phyloP scores from a whole-genome alignment of 2,797 vertebrate genomes.

The Sebastes cheni region DNA sequence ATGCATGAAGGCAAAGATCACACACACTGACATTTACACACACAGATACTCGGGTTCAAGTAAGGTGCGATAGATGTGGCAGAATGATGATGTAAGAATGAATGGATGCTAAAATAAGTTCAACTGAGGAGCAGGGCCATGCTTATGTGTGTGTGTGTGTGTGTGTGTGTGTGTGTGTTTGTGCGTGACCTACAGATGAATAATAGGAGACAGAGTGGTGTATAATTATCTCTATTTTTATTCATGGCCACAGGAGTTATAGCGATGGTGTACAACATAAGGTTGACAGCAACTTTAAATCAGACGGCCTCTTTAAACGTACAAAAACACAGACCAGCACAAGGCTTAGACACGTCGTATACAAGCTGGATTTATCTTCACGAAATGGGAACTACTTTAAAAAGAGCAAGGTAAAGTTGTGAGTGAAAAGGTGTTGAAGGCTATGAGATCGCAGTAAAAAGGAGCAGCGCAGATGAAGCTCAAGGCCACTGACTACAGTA shows the following conservation, averaged over 20 bases:
- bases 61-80: neutral
- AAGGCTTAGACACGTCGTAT: neutral
- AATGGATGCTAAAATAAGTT: neutral
- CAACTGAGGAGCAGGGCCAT: neutral
- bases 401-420: neutral
- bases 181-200: constrained; percentile 26
- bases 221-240: constrained; percentile 34
- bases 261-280: neutral
- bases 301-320: neutral
- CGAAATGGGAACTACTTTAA: neutral
- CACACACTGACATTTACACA: neutral
- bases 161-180: neutral
- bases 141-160: neutral
- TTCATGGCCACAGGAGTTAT: constrained; percentile 29
- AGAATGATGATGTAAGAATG: constrained; percentile 4
- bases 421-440: neutral
- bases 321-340: neutral
- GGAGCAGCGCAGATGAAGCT: neutral
- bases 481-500: neutral
- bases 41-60: neutral
- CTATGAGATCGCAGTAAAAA: neutral
- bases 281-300: constrained; percentile 39
- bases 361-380: neutral
- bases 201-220: constrained; percentile 8
- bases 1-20: neutral